These are phyloP conservation scores for Eptesicus fuscus DNA, from an alignment of 2,113 vertebrate species.

Conservation along the genomic window DNA sequence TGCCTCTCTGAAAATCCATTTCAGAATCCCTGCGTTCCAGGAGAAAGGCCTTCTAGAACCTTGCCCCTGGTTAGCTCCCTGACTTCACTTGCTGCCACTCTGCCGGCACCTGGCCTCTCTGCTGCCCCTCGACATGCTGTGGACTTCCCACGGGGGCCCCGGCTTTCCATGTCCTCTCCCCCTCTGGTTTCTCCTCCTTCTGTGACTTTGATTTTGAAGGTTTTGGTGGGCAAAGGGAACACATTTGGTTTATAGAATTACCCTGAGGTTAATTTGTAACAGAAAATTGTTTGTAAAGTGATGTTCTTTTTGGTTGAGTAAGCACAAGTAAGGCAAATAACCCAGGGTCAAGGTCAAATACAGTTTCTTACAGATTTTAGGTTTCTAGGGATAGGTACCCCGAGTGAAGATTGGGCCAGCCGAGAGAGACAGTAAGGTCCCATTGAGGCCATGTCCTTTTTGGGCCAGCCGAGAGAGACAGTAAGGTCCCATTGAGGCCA, in stretches of 20 bases:
- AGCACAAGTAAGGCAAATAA: not conserved
- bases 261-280: constrained; percentile 44
- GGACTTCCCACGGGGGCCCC: fast-evolving
- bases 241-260: constrained; percentile 7
- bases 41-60: not conserved
- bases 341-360: constrained; percentile 10
- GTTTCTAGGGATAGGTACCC: not conserved
- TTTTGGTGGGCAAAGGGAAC: constrained; percentile 1
- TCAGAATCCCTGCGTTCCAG: fast-evolving
- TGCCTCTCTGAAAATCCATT: not conserved
- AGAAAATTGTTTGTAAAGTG: constrained; percentile 34
- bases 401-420: no score
- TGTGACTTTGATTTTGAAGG: not conserved
- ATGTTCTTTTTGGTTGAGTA: not conserved
- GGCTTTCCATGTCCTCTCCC: no score
- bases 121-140: fast-evolving
- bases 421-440: no score
- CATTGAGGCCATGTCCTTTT: no score
- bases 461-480: no score
- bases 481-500: no score
- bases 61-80: not conserved
- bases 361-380: not conserved
- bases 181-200: not conserved
- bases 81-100: not conserved
- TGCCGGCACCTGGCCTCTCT: not conserved